Evolutionary conservation across 2,113 vertebrate genomes (phyloP).

Genomic region (Semnornis frantzii): DNA sequence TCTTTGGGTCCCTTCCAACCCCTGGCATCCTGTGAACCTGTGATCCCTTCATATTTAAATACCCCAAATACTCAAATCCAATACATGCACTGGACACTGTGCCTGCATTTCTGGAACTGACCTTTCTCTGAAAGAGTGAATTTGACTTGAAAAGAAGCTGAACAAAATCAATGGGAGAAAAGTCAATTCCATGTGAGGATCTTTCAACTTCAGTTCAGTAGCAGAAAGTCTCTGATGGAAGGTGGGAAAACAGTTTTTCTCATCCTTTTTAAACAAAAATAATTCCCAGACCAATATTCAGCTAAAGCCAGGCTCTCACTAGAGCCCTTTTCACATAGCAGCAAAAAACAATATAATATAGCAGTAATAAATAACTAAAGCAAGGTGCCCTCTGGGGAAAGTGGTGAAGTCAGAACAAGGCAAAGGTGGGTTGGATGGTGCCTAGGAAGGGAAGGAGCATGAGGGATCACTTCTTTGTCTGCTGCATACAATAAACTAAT

Average conservation of each 20-base stretch:
- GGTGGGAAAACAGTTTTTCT: not conserved
- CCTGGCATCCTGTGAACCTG: too few relatives aligned
- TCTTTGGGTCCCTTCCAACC: too few relatives aligned
- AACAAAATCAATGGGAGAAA: not conserved
- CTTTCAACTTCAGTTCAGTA: not conserved
- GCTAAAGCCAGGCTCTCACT: not conserved
- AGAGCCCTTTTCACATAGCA: not conserved
- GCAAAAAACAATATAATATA: too few relatives aligned
- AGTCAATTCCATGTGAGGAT: not conserved
- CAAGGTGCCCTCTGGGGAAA: not conserved
- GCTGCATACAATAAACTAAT: not conserved
- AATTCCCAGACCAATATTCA: not conserved
- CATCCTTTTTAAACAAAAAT: not conserved
- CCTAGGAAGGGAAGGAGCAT: not conserved
- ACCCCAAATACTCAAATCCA: not conserved
- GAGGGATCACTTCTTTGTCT: not conserved
- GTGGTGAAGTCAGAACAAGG: not conserved
- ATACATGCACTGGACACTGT: rapidly evolving
- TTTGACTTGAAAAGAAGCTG: not conserved
- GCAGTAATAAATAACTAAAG: not conserved
- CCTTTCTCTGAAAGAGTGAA: not conserved
- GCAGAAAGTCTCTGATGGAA: not conserved
- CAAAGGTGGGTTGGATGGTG: not conserved
- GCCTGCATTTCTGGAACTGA: not conserved
- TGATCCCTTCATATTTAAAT: not conserved